Evolutionary conservation across 1,140 invertebrate genomes (phyloP), one percentile per base, ranked within the genome.

Genomic region (Oppia nitens): DNA sequence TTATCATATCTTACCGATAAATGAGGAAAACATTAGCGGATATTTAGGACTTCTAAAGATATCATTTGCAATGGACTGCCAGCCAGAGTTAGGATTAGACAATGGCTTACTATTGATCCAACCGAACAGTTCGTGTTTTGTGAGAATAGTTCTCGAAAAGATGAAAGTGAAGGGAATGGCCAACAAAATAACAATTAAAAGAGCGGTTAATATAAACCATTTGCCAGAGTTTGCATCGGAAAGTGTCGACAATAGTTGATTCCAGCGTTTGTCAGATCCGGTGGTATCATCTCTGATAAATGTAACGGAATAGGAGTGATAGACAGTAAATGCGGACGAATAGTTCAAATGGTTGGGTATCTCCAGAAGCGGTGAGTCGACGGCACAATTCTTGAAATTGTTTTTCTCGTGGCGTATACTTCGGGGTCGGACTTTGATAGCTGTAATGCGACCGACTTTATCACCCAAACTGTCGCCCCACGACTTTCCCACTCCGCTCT

Each of bases 21-120:
- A 17, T 40, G 32, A 40, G 6, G 32, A 40, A 40, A 40, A 40
- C 17, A 77, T 50, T 69, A 77, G 73, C 26, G 73, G 72, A 57
- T 75, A 70, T 28, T 71, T 63, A 27, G 76, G 76, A 21, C 76
- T 69, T 9, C 69, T 60, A 63, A 71, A 72, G 2, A 72, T 67
- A 60, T 72, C 70, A 48, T 67, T 71, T 48, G 71, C 70, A 3
- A 71, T 66, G 50, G 78, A 64, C 66, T 78, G 78, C 76, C 76
- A 78, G 3, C 77, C 76, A 40, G 32, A 40, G 17, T 40, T 40
- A 9, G 70, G 76, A 78, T 60, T 78, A 76, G 66, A 77, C 76
- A 64, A 77, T 75, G 9, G 75, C 75, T 63, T 78, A 76, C 21
- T 27, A 25, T 28, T 23, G 11, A 54, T 54, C 27, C n/a, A 54